Evolutionary conservation across 2,797 vertebrate genomes (phyloP).

Genomic region (Peromyscus melanophrys): DNA sequence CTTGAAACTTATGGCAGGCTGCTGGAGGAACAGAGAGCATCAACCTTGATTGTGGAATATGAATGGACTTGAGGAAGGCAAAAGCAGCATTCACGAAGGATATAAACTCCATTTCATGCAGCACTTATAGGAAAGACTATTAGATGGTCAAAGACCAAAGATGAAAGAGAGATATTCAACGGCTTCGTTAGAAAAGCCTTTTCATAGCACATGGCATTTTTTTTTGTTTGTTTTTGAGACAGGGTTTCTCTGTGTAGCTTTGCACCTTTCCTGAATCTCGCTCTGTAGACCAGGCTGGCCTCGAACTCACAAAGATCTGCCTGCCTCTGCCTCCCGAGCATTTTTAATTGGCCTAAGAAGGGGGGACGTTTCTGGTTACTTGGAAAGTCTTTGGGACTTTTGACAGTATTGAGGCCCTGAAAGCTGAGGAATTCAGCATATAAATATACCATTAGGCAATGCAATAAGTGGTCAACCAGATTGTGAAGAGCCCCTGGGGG

Average conservation of each 20-base stretch:
- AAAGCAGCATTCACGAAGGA: constrained; percentile 35
- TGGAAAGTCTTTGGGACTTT: constrained; percentile 4
- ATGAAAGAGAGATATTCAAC: not conserved
- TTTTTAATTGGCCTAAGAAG: not conserved
- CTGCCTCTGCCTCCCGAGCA: not conserved
- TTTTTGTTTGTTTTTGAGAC: not conserved
- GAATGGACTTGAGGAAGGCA: not conserved
- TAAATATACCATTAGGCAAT: constrained; percentile 26
- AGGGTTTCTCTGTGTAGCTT: too few relatives aligned
- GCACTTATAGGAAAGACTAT: not conserved
- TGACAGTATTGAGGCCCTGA: not conserved
- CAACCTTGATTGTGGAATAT: not conserved
- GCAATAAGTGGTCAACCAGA: constrained; percentile 36
- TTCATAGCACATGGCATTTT: not conserved
- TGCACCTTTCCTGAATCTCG: too few relatives aligned
- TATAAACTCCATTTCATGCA: not conserved
- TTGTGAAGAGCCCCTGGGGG: not conserved
- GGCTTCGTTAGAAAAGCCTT: not conserved
- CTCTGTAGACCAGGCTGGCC: too few relatives aligned
- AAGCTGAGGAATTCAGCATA: constrained; percentile 47
- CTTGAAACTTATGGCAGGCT: not conserved
- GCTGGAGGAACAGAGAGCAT: not conserved
- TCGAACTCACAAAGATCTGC: too few relatives aligned
- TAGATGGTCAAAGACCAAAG: not conserved
- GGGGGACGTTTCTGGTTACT: not conserved